Evolutionary conservation across 2,113 vertebrate species (phyloP).

Genomic region (Microcebus lehilahytsara): DNA sequence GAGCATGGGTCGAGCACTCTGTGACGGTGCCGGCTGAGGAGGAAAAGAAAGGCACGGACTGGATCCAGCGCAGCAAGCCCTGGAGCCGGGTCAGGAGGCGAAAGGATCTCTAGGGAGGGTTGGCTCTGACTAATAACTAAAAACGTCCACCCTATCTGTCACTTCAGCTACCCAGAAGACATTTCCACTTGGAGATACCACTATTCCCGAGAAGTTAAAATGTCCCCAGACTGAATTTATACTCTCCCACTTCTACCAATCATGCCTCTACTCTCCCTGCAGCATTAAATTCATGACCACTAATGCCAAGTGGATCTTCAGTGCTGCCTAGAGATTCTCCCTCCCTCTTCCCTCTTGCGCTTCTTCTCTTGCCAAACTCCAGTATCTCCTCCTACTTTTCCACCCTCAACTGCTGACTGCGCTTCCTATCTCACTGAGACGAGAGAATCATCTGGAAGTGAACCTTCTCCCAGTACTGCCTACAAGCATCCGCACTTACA

Average conservation of each 20-base stretch:
- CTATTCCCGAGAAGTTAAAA: not conserved
- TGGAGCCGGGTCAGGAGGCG: not conserved
- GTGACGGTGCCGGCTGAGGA: too few species aligned
- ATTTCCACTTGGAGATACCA: too few species aligned
- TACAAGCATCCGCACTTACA: not conserved
- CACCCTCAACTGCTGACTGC: rapidly evolving
- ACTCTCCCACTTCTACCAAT: rapidly evolving
- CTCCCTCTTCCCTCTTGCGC: too few species aligned
- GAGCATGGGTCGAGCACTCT: not conserved
- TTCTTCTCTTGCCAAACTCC: not conserved
- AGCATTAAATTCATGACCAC: rapidly evolving
- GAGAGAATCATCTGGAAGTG: not conserved
- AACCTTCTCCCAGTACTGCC: too few species aligned
- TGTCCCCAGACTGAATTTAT: not conserved
- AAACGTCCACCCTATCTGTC: rapidly evolving
- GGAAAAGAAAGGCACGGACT: too few species aligned
- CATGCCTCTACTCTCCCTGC: not conserved
- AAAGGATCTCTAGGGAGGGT: not conserved
- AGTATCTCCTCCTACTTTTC: not conserved
- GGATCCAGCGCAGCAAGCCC: not conserved
- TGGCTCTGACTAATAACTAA: rapidly evolving
- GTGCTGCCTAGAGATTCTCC: not conserved
- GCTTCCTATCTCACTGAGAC: not conserved
- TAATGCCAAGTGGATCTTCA: rapidly evolving
- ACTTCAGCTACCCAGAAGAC: not conserved